A percentile compares a stretch with the other conserved stretches of the same genome.
These are phyloP conservation scores for Vidua macroura DNA, from an alignment of 2,113 vertebrate genomes.

Conservation along the genomic window DNA sequence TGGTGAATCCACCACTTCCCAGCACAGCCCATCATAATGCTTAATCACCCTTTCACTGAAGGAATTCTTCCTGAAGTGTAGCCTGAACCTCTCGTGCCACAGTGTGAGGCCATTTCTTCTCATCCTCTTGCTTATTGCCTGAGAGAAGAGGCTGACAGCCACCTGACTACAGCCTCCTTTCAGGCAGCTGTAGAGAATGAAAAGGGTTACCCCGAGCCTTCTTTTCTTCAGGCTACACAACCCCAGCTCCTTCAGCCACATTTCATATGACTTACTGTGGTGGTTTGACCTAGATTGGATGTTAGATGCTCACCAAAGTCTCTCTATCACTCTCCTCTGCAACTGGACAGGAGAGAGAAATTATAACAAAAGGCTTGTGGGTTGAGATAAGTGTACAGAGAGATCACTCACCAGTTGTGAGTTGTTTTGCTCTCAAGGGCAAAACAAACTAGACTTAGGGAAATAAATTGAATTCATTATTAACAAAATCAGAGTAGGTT, in stretches of 20 bases:
- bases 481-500: not conserved
- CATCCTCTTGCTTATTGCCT: not conserved
- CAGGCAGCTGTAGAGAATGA: not conserved
- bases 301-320: not conserved
- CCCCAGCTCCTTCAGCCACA: not conserved
- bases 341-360: not conserved
- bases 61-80: not conserved
- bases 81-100: not conserved
- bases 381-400: not conserved
- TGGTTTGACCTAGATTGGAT: not conserved
- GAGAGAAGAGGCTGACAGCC: not conserved
- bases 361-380: not conserved
- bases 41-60: not conserved
- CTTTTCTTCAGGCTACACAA: not conserved
- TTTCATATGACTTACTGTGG: not conserved
- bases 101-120: not conserved
- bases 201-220: not conserved
- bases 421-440: not conserved
- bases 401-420: not conserved
- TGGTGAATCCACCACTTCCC: not conserved
- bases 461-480: not conserved
- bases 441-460: not conserved
- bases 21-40: not conserved
- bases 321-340: not conserved
- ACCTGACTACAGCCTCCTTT: not conserved